A percentile compares a stretch with the other conserved stretches of the same genome.
phyloP scores from a whole-genome alignment of 1,140 invertebrate species.

The Eciton burchellii region DNA sequence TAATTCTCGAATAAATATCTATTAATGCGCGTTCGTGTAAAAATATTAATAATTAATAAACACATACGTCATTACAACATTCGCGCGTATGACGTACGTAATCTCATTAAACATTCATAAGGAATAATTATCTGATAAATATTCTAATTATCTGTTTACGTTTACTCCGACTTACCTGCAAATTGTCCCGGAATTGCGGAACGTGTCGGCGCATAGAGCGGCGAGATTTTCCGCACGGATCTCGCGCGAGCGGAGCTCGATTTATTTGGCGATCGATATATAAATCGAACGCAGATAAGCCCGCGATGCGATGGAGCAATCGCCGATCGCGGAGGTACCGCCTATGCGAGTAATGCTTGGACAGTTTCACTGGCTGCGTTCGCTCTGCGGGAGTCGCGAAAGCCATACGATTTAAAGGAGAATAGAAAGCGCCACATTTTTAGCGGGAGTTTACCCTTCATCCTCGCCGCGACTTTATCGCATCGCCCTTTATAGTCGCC shows the following conservation, averaged over 20 bases:
- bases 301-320: slow-evolving; percentile 50
- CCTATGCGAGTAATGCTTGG: slow-evolving; percentile 27
- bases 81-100: not conserved
- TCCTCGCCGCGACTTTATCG: slow-evolving; percentile 33
- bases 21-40: too few species aligned
- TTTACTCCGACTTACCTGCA: not conserved
- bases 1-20: slow-evolving; percentile 13
- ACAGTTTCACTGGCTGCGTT: slow-evolving; percentile 53
- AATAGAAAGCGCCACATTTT: slow-evolving; percentile 47
- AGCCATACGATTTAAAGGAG: slow-evolving; percentile 34
- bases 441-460: slow-evolving; percentile 43
- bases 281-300: slow-evolving; percentile 22
- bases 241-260: not conserved
- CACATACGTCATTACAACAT: not conserved
- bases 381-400: not conserved
- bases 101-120: slow-evolving; percentile 6
- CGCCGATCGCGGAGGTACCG: slow-evolving; percentile 49
- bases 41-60: slow-evolving; percentile 29
- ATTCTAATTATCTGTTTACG: not conserved
- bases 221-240: slow-evolving; percentile 36
- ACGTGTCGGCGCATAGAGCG: not conserved
- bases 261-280: slow-evolving; percentile 11
- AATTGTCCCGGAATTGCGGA: not conserved
- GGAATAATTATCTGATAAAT: not conserved
- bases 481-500: slow-evolving; percentile 30